Conservation (phyloP, 2,113 vertebrate species). For the Baryphthengus martii region DNA sequence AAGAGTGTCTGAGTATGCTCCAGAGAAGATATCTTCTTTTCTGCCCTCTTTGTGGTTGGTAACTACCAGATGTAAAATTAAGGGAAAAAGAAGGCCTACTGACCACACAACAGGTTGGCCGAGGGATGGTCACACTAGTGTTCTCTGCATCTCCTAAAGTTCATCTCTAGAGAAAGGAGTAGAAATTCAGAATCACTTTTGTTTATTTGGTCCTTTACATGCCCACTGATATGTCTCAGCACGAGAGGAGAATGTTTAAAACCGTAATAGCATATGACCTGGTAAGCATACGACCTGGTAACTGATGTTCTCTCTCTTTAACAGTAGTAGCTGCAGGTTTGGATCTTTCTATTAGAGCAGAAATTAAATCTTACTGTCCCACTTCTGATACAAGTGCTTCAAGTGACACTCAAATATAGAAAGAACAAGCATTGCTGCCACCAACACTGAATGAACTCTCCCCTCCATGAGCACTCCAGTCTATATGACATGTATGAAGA, state of each 20-base stretch:
- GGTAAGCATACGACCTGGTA: neutral
- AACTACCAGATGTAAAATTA: neutral
- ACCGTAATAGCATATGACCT: neutral
- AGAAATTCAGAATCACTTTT: neutral
- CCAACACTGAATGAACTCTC: neutral
- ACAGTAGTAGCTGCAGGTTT: neutral
- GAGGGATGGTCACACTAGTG: too few species aligned
- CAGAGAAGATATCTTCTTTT: neutral
- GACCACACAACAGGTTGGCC: neutral
- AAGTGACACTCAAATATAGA: neutral
- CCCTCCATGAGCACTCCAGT: neutral
- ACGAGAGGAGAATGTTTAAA: neutral
- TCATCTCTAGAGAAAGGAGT: neutral
- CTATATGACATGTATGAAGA: neutral
- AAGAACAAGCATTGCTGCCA: neutral
- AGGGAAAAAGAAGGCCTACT: neutral
- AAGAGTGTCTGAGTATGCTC: neutral
- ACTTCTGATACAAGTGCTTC: neutral
- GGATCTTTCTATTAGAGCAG: neutral
- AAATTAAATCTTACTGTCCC: neutral
- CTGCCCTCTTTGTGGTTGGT: neutral
- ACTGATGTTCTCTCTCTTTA: neutral
- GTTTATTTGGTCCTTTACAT: neutral
- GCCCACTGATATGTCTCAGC: neutral
- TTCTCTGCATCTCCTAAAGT: neutral